Base-by-base conservation (phyloP, 2,113 vertebrate genomes). In the Carassius auratus region DNA sequence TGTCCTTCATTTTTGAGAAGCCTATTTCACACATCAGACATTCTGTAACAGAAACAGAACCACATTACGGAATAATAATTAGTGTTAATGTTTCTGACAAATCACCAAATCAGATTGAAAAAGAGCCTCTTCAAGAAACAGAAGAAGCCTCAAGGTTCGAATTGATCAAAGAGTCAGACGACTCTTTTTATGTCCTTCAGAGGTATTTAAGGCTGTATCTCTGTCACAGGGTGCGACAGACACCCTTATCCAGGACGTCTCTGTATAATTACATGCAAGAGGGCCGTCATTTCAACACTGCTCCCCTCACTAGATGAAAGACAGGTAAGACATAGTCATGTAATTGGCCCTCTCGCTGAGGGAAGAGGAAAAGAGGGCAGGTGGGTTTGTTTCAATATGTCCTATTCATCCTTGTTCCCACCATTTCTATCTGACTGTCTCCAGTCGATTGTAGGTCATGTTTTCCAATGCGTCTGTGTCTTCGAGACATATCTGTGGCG, bases 401-500 rank as follows among this genome's bases (percentile, higher is more conserved):
- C 87, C 83, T 86, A 87, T 87, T 83, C 89, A 85, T 91, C 87
- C 89, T 87, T 64, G 55, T 81, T 82, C 74, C 77, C 76, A 38
- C 74, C 19, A 23, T 79, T 57, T 81, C 83, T 81, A 76, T 86
- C 33, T 83, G n/a, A 83, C 80, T 85, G 86, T 86, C 90, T 90
- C 88, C 84, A 87, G 85, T 87, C 85, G 85, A 90, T 87, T 85
- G 89, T 85, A 52, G 89, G 92, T 93, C 91, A 91, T 95, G 94
- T 92, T 92, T 91, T 89, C 91, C 76, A 64, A 42, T 69, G 73
- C 7, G 78, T 88, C 83, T 83, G 76, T 76, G 91, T 91, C 92
- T 92, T 91, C 68, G 75, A 92, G 92, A 93, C 92, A 94, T 90
- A 95, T 92, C 94, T 92, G 93, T 93, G 92, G 92, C 92, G 91